A percentile compares a stretch with the other conserved stretches of the same genome.
phyloP scores from a whole-genome alignment of 1,140 invertebrate genomes.

The Lysiphlebus fabarum region DNA sequence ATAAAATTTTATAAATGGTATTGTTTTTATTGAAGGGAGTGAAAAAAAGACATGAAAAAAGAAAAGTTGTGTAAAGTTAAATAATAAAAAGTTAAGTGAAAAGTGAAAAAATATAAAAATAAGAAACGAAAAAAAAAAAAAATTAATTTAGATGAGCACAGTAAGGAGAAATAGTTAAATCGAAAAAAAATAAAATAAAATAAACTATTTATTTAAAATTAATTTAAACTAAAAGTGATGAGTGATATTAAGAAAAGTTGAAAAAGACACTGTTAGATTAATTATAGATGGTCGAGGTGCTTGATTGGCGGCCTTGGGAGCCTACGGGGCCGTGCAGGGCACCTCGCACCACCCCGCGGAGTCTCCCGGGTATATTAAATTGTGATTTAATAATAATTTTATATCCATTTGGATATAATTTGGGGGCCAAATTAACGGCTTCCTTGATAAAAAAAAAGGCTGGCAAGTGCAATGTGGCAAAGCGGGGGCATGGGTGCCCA shows the following conservation, averaged over 20 bases:
- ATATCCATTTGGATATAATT: slow-evolving; percentile 23
- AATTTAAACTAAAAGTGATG: background rate
- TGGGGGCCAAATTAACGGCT: slow-evolving; percentile 41
- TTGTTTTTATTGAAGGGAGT: background rate
- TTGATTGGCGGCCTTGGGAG: slow-evolving; percentile 47
- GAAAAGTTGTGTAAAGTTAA: slow-evolving; percentile 7
- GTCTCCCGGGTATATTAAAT: slow-evolving; percentile 26
- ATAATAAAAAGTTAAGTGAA: slow-evolving; percentile 6
- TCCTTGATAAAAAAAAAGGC: slow-evolving; percentile 40
- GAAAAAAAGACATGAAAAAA: background rate
- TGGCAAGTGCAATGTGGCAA: slow-evolving; percentile 69
- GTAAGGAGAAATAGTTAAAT: background rate
- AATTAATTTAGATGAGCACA: background rate
- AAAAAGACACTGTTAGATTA: slow-evolving; percentile 35
- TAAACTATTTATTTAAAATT: background rate
- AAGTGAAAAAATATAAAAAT: slow-evolving; percentile 1
- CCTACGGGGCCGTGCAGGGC: slow-evolving; percentile 50
- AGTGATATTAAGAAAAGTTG: slow-evolving; percentile 20
- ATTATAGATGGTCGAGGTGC: slow-evolving; percentile 51
- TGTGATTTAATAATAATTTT: slow-evolving; percentile 24
- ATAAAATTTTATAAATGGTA: background rate
- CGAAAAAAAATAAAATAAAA: background rate
- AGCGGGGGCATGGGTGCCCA: slow-evolving; percentile 73
- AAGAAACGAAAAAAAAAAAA: background rate
- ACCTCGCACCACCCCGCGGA: slow-evolving; percentile 44